Evolutionary conservation across 2,888 invertebrate genomes (phyloP).

Genomic region (Gari tellinella): DNA sequence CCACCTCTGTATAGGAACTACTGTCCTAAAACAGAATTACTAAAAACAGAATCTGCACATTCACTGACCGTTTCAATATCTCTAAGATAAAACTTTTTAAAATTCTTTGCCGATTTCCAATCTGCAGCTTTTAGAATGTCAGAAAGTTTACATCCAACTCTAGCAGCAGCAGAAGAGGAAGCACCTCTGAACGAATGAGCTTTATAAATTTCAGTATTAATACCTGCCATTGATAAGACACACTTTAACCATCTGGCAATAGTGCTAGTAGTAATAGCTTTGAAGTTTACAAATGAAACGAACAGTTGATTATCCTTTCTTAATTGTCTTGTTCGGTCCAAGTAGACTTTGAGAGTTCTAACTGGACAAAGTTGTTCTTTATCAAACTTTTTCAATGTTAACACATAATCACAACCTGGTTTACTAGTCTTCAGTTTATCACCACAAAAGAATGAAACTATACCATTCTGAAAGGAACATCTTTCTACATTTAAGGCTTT

Average conservation of each 20-base stretch:
- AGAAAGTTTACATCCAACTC: constrained; percentile 1
- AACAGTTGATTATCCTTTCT: neutral
- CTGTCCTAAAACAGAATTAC: too few species aligned
- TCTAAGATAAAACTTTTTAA: constrained; percentile 14
- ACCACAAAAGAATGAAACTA: constrained; percentile 32
- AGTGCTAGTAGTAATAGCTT: too few species aligned
- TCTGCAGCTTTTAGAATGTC: constrained; percentile 12
- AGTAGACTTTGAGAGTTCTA: constrained; percentile 10
- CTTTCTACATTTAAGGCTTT: constrained; percentile 21
- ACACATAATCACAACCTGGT: constrained; percentile 6
- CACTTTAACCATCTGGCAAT: too few species aligned
- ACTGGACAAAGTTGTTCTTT: constrained; percentile 3
- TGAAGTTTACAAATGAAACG: constrained; percentile 20
- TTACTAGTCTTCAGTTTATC: constrained; percentile 31
- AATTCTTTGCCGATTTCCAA: constrained; percentile 25
- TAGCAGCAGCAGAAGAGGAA: too few species aligned
- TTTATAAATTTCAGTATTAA: constrained; percentile 15
- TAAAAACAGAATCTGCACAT: too few species aligned
- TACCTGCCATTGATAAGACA: constrained; percentile 13
- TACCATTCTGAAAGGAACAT: constrained; percentile 14
- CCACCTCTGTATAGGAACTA: too few species aligned
- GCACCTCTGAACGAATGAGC: too few species aligned
- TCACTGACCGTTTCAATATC: too few species aligned
- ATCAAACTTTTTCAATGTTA: neutral
- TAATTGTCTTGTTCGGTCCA: constrained; percentile 21